Evolutionary conservation across 2,888 invertebrate species (phyloP), one percentile per base, ranked within the genome.

Genomic region (Mylabris sibirica): DNA sequence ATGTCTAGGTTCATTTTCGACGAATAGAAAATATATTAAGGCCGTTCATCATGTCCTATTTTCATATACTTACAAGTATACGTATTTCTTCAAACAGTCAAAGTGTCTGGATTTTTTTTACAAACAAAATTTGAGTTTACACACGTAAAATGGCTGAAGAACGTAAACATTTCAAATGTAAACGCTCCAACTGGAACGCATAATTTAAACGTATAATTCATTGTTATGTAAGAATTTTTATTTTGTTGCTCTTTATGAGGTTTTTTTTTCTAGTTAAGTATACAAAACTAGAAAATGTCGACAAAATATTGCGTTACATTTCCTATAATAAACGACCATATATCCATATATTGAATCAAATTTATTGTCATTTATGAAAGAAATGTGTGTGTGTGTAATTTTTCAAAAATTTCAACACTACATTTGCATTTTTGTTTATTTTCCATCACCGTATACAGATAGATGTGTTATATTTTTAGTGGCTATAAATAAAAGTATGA

Each of bases 61-160:
- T 64, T 66, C 68, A 71, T 63, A 68, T 64, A 68, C 65, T 68
- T 34, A 60, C 57, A n/a, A n/a, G n/a, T 22, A 38, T 68, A 57
- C 57, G 49, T 49, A 67, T 61, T 71, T 61, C 68, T 63, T 66
- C 57, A 44, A 68, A 64, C 68, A 63, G 67, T 64, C 63, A 22
- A 74, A 75, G 74, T 73, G 73, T 73, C 74, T 72, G 75, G 77
- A 77, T 77, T 30, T 30, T 30, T 30, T 79, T 78, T 78, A 79
- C 77, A 79, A 79, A 78, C 78, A 78, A 77, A 79, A 78, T 79
- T 78, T 79, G 78, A 78, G 77, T 78, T 76, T 76, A 69, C 76
- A 69, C 76, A 71, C 76, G 75, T 75, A 74, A 75, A 78, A 78
- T 76, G 12, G 76, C 75, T 72, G 75, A 76, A 77, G 77, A 79